phyloP scores from a whole-genome alignment of 1,140 invertebrate genomes.

The Drosophila trapezifrons region DNA sequence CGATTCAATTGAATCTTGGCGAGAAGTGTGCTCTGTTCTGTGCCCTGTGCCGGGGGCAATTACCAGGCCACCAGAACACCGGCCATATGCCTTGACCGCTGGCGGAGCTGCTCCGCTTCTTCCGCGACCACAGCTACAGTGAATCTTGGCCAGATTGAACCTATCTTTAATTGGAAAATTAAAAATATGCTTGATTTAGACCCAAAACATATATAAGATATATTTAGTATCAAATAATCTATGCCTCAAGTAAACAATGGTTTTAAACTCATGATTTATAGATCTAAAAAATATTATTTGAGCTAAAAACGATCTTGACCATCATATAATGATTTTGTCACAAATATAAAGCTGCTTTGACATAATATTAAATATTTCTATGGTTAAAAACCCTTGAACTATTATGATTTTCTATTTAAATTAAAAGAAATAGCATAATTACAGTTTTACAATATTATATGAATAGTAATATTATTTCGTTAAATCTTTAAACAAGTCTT shows the following conservation, averaged over 20 bases:
- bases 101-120: slow-evolving; percentile 16
- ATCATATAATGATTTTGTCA: no score
- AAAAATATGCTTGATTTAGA: neutral
- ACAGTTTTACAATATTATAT: neutral
- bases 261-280: no score
- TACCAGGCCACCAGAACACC: slow-evolving; percentile 30
- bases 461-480: no score
- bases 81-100: slow-evolving; percentile 46
- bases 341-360: no score
- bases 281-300: no score
- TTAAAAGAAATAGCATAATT: neutral
- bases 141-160: neutral
- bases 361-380: no score
- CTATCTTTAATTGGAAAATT: neutral
- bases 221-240: neutral
- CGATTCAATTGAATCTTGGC: slow-evolving; percentile 76
- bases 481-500: no score
- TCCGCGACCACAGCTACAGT: slow-evolving; percentile 19
- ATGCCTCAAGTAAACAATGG: no score
- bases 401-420: neutral
- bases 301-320: no score
- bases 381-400: no score
- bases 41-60: slow-evolving; percentile 49
- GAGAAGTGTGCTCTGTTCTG: slow-evolving; percentile 65
- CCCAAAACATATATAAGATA: no score